Base-by-base conservation (phyloP, 2,113 vertebrate genomes). In the Odocoileus virginianus region DNA sequence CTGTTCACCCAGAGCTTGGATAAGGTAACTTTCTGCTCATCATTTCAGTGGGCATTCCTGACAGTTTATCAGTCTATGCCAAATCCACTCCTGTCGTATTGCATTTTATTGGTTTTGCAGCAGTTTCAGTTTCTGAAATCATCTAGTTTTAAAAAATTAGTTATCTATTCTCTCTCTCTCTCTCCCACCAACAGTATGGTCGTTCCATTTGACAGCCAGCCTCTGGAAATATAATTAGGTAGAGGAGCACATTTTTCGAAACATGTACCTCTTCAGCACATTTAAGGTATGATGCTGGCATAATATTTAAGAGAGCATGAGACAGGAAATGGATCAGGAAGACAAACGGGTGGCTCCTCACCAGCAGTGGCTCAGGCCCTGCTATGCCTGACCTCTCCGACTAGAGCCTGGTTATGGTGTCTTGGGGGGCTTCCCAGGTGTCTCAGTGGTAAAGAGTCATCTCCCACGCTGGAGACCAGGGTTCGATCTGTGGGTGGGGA, bases 341-440 rank as follows among this genome's bases (percentile, higher is more conserved):
- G 45, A 19, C 5, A 47, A 30, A 81, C 64, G 14, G 61, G 25
- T 21, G 1, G 2, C 61, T 0, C 19, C 33, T 91, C 33, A 71
- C 14, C n/a, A 83, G 25, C 21, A 19, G 3, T 11, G n/a, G 27
- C 15, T 28, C 8, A n/a, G 15, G 36, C 28, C 27, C 71, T 88
- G 13, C 27, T 23, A 21, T 67, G 23, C 12, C 60, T 87, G 12
- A 2, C 5, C 27, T 54, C 7, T 45, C 6, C 1, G 1, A 1
- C 55, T 40, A 23, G n/a, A 76, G 54, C 9, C 43, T 30, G 25
- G 23, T 19, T 84, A n/a, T 27, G 40, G 23, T 43, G 12, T 43
- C 71, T 7, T 76, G 0, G 2, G 40, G 71, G 23, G 36, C 40
- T 76, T 76, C 40, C 23, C 23, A 43, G 23, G 12, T 43, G 71